These are phyloP conservation scores for Eumacrocentrus americanus DNA, from an alignment of 2,888 invertebrate species.

Conservation along the genomic window DNA sequence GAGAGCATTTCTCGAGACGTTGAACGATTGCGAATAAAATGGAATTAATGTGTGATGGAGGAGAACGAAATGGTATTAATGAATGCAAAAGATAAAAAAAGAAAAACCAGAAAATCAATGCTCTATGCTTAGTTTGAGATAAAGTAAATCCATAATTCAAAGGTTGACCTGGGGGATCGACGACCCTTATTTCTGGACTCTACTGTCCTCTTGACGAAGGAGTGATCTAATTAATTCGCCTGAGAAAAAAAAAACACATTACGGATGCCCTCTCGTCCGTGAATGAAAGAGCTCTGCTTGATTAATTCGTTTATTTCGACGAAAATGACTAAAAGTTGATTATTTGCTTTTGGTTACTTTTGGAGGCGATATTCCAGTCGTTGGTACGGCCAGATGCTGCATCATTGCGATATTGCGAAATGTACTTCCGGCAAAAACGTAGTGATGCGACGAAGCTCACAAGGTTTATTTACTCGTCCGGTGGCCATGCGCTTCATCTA, in stretches of 20 bases:
- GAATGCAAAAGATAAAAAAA: background rate
- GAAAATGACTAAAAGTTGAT: background rate
- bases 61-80: background rate
- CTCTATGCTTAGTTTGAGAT: no score
- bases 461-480: constrained; percentile 18
- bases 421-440: constrained; percentile 12
- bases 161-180: no score
- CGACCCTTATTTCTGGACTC: background rate
- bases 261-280: background rate
- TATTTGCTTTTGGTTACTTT: constrained; percentile 1
- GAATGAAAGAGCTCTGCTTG: background rate
- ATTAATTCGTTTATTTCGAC: background rate
- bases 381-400: no score
- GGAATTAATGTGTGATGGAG: background rate
- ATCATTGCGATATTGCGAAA: constrained; percentile 8
- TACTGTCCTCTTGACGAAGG: background rate
- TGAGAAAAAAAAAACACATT: background rate
- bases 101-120: background rate
- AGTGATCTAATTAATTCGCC: background rate
- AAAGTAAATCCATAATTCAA: background rate
- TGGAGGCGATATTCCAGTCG: no score
- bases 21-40: no score
- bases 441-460: constrained; percentile 6
- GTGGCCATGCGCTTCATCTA: background rate
- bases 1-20: no score